These are phyloP conservation scores for Drosophila trapezifrons DNA, from an alignment of 1,140 invertebrate genomes.

Conservation along the genomic window DNA sequence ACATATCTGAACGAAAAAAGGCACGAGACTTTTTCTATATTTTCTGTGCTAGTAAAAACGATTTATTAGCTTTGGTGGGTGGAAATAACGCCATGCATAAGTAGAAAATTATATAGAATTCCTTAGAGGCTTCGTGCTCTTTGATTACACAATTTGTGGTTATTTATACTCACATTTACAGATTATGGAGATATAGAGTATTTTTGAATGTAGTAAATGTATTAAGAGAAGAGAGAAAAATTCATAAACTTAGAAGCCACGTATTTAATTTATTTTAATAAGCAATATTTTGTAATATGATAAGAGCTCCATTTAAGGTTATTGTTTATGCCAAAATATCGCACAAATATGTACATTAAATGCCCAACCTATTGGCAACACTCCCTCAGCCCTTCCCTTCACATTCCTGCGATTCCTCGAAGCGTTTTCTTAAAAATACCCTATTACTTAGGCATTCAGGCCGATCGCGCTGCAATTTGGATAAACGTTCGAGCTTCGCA, in stretches of 20 bases:
- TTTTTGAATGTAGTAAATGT: too few relatives aligned
- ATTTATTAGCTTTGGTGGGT: not conserved
- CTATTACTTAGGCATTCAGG: slow-evolving; percentile 58
- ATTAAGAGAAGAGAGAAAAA: not conserved
- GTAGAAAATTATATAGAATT: slow-evolving; percentile 7
- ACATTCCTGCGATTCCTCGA: not conserved
- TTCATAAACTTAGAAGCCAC: not conserved
- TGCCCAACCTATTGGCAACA: not conserved
- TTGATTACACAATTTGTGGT: not conserved
- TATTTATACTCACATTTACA: not conserved
- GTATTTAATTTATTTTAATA: not conserved
- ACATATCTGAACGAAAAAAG: too few relatives aligned
- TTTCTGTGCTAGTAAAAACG: too few relatives aligned
- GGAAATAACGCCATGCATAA: not conserved
- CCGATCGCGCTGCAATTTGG: slow-evolving; percentile 52
- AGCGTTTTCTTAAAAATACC: slow-evolving; percentile 2
- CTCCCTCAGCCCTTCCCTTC: slow-evolving; percentile 10
- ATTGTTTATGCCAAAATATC: too few relatives aligned
- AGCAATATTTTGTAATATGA: too few relatives aligned
- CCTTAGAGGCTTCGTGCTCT: not conserved
- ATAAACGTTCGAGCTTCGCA: slow-evolving; percentile 53
- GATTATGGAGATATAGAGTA: not conserved
- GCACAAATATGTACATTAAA: not conserved
- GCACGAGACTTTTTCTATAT: too few relatives aligned
- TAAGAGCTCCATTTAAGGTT: not conserved